A percentile compares a stretch with the other conserved stretches of the same genome.
Conservation (phyloP, 2,888 invertebrate species). For the Chrysina gloriosa region DNA sequence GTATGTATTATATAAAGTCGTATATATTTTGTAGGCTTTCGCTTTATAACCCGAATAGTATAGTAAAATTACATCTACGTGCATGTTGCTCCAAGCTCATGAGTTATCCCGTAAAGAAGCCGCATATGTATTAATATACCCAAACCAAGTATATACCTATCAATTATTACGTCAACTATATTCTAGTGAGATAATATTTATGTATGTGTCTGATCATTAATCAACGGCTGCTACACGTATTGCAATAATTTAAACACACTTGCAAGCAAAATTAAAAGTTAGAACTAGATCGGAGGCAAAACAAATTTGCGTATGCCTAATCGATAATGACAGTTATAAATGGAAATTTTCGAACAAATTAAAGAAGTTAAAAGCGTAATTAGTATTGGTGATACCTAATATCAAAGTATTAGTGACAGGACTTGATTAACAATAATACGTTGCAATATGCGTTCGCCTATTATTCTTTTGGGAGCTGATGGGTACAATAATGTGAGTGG, state of each 20-base stretch:
- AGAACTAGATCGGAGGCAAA: neutral
- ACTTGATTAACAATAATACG: neutral
- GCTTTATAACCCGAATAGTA: neutral
- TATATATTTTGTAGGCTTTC: neutral
- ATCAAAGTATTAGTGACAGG: neutral
- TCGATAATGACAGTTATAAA: slow-evolving; percentile 24
- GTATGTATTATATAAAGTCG: neutral
- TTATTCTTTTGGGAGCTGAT: no score
- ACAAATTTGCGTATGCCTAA: slow-evolving; percentile 9
- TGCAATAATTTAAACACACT: slow-evolving; percentile 7
- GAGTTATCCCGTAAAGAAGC: neutral
- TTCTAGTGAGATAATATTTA: neutral
- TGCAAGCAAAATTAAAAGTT: neutral
- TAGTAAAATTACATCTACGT: slow-evolving; percentile 1
- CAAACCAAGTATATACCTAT: neutral
- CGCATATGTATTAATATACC: neutral
- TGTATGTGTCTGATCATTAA: neutral
- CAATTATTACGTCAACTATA: neutral
- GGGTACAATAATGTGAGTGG: no score
- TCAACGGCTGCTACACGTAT: neutral
- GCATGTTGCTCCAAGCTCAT: no score
- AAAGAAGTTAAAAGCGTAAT: slow-evolving; percentile 20
- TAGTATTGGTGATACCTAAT: neutral
- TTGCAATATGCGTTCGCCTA: slow-evolving; percentile 4
- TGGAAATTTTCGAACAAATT: neutral